Conservation (phyloP, 2,797 vertebrate species). For the Protonibea diacanthus region DNA sequence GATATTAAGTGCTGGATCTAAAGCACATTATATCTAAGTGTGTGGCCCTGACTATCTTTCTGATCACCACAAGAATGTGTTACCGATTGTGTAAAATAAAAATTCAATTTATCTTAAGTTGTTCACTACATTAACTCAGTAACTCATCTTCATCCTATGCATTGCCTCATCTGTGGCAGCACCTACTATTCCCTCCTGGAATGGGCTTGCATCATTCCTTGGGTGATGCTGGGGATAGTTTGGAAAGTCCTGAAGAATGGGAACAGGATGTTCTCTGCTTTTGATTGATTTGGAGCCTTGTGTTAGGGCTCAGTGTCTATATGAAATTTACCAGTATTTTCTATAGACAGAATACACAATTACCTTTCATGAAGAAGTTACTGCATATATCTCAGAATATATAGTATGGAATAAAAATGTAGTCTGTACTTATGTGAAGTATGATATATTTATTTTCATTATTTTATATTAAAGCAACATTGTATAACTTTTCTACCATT, state of each 20-base stretch:
- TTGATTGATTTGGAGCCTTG: too few relatives aligned
- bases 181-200: background rate
- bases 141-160: background rate
- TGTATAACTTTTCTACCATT: too few relatives aligned
- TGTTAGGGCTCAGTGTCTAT: too few relatives aligned
- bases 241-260: background rate
- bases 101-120: background rate
- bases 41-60: background rate
- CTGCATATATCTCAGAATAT: too few relatives aligned
- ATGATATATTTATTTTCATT: too few relatives aligned
- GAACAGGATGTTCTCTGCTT: too few relatives aligned
- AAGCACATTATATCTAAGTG: background rate
- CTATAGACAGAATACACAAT: background rate
- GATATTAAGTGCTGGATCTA: background rate
- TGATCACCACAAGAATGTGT: background rate
- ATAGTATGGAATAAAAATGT: too few relatives aligned
- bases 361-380: background rate
- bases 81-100: background rate
- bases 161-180: constrained; percentile 44
- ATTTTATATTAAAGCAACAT: too few relatives aligned
- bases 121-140: background rate
- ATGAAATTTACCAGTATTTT: too few relatives aligned
- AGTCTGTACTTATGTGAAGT: too few relatives aligned
- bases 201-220: background rate
- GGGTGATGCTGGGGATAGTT: background rate